Evolutionary conservation across 2,113 vertebrate species (phyloP).

Genomic region (Eonycteris spelaea): DNA sequence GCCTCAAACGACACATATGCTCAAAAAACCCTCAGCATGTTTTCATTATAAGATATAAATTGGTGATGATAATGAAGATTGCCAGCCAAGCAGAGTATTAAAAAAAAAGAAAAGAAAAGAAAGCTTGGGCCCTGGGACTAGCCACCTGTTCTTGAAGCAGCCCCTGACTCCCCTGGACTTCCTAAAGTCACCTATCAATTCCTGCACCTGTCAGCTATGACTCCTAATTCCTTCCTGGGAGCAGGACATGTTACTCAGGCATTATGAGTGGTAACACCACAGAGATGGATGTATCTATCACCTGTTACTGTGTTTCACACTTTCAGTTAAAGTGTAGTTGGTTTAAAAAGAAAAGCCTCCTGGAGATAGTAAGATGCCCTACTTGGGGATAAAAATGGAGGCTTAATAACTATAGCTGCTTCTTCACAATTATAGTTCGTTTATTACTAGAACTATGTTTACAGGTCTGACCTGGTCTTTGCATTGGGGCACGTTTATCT

Average conservation of each 20-base stretch:
- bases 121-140: background rate
- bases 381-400: background rate
- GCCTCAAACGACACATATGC: background rate
- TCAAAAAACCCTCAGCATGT: background rate
- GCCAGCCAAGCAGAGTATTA: background rate
- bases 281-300: background rate
- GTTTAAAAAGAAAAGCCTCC: background rate
- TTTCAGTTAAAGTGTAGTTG: background rate
- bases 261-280: background rate
- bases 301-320: background rate
- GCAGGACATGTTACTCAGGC: too few relatives aligned
- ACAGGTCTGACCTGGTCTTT: background rate
- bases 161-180: background rate
- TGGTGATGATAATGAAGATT: too few relatives aligned
- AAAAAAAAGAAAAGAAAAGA: background rate
- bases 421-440: background rate
- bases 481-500: slow-evolving; percentile 42
- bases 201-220: fast-evolving
- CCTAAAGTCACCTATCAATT: background rate
- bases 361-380: background rate
- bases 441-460: slow-evolving; percentile 39
- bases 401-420: background rate
- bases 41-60: background rate
- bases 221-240: background rate
- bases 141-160: background rate